Base-by-base conservation (phyloP, 2,797 vertebrate genomes). In the Zenarchopterus dispar region DNA sequence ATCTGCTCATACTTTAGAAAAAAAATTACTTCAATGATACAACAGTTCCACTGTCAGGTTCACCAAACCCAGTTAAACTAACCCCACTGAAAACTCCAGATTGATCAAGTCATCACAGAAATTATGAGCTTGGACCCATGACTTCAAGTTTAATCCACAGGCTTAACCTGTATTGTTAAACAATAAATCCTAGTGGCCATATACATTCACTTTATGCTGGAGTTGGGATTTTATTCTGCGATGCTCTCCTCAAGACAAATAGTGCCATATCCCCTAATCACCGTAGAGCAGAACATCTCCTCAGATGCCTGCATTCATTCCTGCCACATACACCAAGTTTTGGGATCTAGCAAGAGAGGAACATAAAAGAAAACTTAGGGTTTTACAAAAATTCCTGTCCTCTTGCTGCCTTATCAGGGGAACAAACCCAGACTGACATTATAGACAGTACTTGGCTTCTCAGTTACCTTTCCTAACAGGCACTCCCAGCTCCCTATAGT, bases 231-330 rank as follows among this genome's bases (percentile, higher is more conserved):
- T 84, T 49, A 84, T 75, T 73, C 78, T 63, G 73, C 58, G 36
- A 55, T 31, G 59, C 67, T 75, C 54, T 77, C 53, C 46, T 66
- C 63, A n/a, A 83, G 86, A 89, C 33, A 56, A 75, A 89, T 76
- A 60, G 78, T 48, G 67, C 62, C 48, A 70, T 75, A 82, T 80
- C 53, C 75, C 51, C 45, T 72, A 57, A 80, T 65, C 43, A 28
- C 64, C 65, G 66, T 73, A 55, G 53, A 71, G 72, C 62, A 68
- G 67, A 56, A 82, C 73, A 82, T 73, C 70, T 76, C 56, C 55
- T 75, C 67, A 81, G 72, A 85, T 70, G 73, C 81, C 71, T 77
- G 73, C 78, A 87, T 84, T 74, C 68, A 84, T 89, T 81, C 81
- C 53, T 47, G 31, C 41, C 54, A 43, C 63, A 57, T 62, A 73